Percentiles rank a stretch among this genome's conserved stretches.
Evolutionary conservation across 2,888 invertebrate genomes (phyloP).

Genomic region (Actias luna): DNA sequence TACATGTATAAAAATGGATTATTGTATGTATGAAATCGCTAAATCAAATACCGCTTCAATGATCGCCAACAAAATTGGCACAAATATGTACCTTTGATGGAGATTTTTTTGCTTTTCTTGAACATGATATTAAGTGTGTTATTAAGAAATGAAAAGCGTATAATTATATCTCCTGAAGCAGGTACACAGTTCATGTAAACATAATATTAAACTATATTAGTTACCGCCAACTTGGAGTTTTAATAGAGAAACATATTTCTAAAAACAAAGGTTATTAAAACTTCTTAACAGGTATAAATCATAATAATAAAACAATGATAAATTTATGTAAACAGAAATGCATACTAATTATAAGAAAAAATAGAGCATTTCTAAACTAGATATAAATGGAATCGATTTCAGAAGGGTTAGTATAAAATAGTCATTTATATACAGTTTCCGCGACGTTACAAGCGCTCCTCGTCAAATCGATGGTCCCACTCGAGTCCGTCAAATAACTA

Average conservation of each 20-base stretch:
- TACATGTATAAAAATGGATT: no score
- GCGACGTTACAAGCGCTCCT: background rate
- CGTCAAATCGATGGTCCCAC: slow-evolving; percentile 7
- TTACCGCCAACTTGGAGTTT: background rate
- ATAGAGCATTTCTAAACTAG: background rate
- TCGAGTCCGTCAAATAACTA: slow-evolving; percentile 7
- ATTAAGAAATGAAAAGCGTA: no score
- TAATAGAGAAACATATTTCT: background rate
- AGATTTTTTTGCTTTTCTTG: no score
- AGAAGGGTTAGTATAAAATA: slow-evolving; percentile 31
- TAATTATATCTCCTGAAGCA: no score
- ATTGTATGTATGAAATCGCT: no score
- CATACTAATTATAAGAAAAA: background rate
- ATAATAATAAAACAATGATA: background rate
- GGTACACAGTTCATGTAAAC: no score
- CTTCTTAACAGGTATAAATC: background rate
- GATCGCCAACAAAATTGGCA: no score
- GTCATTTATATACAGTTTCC: slow-evolving; percentile 31
- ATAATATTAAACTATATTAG: no score
- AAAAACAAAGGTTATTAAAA: background rate
- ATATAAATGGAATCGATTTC: background rate
- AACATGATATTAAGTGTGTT: no score
- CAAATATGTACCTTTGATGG: no score
- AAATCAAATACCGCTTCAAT: no score
- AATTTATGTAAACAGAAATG: background rate